Evolutionary conservation across 2,888 invertebrate genomes (phyloP).

Genomic region (Amitus sp.): DNA sequence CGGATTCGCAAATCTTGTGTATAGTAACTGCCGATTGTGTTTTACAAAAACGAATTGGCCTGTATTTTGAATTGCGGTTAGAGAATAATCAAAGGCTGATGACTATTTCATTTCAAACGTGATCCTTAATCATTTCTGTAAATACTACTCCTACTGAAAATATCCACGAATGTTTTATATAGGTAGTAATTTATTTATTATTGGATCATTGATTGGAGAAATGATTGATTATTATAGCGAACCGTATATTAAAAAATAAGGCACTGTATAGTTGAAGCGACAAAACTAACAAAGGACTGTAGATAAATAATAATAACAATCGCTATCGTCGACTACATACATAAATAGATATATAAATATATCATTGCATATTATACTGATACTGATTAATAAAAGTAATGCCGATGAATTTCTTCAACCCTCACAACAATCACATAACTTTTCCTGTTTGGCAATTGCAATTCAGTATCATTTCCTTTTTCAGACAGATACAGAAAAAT

Average conservation of each 20-base stretch:
- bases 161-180: constrained; percentile 57
- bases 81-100: constrained; percentile 43
- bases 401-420: constrained; percentile 52
- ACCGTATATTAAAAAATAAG: constrained; percentile 28
- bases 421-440: too few relatives aligned
- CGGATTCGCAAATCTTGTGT: not conserved
- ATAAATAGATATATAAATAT: constrained; percentile 51
- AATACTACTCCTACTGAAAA: constrained; percentile 51
- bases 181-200: constrained; percentile 63
- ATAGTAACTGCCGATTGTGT: constrained; percentile 8
- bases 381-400: constrained; percentile 63
- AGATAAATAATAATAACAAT: constrained; percentile 64
- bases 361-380: constrained; percentile 60
- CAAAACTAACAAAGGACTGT: constrained; percentile 52
- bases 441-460: too few relatives aligned
- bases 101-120: constrained; percentile 44
- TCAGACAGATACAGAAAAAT: too few relatives aligned
- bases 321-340: constrained; percentile 59
- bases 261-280: constrained; percentile 42
- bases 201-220: constrained; percentile 42
- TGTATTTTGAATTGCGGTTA: constrained; percentile 36
- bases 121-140: constrained; percentile 54
- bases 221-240: constrained; percentile 39
- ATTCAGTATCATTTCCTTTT: too few relatives aligned
- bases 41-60: constrained; percentile 22